phyloP scores from a whole-genome alignment of 1,140 invertebrate species.

The Thaumetopoea pityocampa region DNA sequence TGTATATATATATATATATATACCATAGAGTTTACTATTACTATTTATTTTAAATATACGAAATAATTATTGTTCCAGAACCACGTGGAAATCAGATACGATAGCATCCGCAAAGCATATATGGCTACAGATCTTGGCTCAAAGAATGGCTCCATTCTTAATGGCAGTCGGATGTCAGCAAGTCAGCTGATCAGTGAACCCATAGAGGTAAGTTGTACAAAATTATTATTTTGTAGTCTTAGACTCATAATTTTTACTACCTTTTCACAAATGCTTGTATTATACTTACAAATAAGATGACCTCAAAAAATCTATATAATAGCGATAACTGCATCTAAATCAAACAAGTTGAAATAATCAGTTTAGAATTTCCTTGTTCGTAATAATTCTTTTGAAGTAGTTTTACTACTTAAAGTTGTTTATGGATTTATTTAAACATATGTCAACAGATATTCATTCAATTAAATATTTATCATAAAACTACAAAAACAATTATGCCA shows the following conservation, averaged over 20 bases:
- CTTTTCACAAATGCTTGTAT: background rate
- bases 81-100: conserved; percentile 85
- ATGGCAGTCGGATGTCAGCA: conserved; percentile 85
- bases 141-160: conserved; percentile 90
- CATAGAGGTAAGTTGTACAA: conserved; percentile 40
- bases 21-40: background rate
- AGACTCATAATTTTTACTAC: background rate
- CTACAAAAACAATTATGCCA: no score
- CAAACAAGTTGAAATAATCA: no score
- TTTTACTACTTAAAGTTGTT: no score
- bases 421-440: no score
- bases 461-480: no score
- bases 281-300: no score
- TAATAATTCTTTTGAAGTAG: no score
- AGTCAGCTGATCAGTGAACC: conserved; percentile 82
- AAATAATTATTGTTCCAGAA: conserved; percentile 75
- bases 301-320: no score
- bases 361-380: no score
- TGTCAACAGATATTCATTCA: no score
- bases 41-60: background rate
- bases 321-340: no score
- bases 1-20: conserved; percentile 13
- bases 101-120: conserved; percentile 79
- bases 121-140: conserved; percentile 88
- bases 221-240: background rate